Evolutionary conservation across 1,140 invertebrate species (phyloP), one percentile per base, ranked within the genome.

Genomic region (Physella acuta): DNA sequence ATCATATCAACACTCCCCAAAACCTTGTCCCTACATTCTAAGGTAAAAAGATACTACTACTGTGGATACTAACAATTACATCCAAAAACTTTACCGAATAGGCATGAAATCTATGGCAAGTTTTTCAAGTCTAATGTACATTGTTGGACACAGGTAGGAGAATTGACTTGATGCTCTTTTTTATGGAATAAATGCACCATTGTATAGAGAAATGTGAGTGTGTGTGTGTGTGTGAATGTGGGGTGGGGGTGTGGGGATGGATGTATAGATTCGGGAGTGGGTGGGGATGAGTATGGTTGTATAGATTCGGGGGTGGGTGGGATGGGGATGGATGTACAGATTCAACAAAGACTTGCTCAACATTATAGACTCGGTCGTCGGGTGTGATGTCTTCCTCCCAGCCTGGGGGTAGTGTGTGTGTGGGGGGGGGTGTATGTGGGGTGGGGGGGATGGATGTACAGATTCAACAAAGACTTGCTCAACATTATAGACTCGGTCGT

Each of bases 311-410:
- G 20, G 33, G 28, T 20, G 49, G 3, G n/a, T 24, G 39, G 51
- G n/a, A n/a, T n/a, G n/a, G n/a, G n/a, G n/a, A n/a, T n/a, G n/a
- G n/a, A n/a, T n/a, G n/a, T n/a, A n/a, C n/a, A n/a, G n/a, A n/a
- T n/a, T n/a, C n/a, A n/a, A n/a, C n/a, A n/a, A n/a, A n/a, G n/a
- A 78, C 78, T 79, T 71, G 78, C 78, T 79, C 74, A 61, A 79
- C 73, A 64, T 73, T 78, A 66, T 77, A 79, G 20, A 73, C 30
- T 49, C 67, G 62, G 20, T 75, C 78, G 44, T 78, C 78, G 55
- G 66, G 71, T 28, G 76, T 79, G 44, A 75, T 60, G 26, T 71
- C 74, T 44, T 75, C 70, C 68, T 79, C 78, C 78, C 78, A 79
- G 16, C 78, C 78, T 36, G 53, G 55, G 44, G 77, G 77, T 26